Evolutionary conservation across 2,113 vertebrate genomes (phyloP).

Genomic region (Laterallus jamaicensis): DNA sequence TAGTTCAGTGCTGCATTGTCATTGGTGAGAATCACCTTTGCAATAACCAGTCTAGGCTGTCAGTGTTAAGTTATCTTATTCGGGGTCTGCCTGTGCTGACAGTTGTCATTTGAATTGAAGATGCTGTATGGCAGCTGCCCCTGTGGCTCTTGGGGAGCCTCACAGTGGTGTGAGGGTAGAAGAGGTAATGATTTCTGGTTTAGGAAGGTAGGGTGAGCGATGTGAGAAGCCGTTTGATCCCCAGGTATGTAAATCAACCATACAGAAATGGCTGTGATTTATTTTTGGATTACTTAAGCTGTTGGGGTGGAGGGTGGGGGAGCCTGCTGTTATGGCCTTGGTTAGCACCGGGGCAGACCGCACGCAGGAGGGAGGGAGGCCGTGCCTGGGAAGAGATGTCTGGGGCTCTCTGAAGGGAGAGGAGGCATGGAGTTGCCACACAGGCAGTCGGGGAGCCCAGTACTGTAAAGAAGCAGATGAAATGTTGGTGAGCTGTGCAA

Average conservation of each 20-base stretch:
- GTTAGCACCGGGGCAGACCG: accelerated
- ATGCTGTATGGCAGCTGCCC: not conserved
- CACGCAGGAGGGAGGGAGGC: accelerated
- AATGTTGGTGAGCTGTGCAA: not conserved
- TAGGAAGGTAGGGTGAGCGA: not conserved
- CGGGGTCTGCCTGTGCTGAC: not conserved
- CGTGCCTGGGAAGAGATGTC: not conserved
- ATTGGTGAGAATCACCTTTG: accelerated
- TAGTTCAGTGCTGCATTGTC: not conserved
- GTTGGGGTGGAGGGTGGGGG: not conserved
- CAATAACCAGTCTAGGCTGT: not conserved
- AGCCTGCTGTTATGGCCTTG: accelerated
- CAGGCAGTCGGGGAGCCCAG: accelerated
- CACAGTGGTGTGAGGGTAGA: not conserved
- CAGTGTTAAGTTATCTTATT: not conserved
- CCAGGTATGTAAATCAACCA: not conserved
- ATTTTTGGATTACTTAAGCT: not conserved
- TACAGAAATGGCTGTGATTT: not conserved
- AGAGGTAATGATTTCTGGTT: not conserved
- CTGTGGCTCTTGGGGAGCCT: not conserved
- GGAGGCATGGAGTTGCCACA: not conserved
- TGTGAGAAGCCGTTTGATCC: accelerated
- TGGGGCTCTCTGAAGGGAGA: not conserved
- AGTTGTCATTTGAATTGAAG: not conserved
- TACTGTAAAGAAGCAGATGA: not conserved